Evolutionary conservation across 2,888 invertebrate species (phyloP).

Genomic region (Erpobdella octoculata): DNA sequence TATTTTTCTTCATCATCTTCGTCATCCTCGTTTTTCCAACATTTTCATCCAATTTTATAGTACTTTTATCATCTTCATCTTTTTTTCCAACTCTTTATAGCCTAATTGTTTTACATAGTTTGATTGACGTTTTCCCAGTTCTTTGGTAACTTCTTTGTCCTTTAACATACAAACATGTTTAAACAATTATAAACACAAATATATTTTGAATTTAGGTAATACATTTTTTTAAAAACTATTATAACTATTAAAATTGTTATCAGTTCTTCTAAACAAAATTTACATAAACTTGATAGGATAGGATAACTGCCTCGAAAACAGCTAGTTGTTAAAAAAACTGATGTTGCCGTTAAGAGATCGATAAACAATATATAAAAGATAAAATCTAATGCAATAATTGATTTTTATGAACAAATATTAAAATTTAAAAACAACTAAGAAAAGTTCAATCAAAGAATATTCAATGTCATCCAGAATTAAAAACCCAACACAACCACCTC

Average conservation of each 20-base stretch:
- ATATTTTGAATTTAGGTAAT: neutral
- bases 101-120: neutral
- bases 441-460: too few species aligned
- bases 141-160: constrained; percentile 6
- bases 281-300: too few species aligned
- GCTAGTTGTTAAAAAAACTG: too few species aligned
- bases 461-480: too few species aligned
- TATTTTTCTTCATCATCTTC: constrained; percentile 29
- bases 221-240: neutral
- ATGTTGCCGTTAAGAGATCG: too few species aligned
- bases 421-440: too few species aligned
- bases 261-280: too few species aligned
- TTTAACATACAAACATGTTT: neutral
- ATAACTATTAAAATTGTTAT: neutral
- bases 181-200: neutral
- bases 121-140: neutral
- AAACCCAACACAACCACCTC: too few species aligned
- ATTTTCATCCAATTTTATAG: constrained; percentile 16
- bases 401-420: too few species aligned
- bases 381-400: too few species aligned
- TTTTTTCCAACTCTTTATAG: constrained; percentile 12
- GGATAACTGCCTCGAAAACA: too few species aligned
- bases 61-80: neutral
- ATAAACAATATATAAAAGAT: too few species aligned
- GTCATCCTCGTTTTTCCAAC: constrained; percentile 1